Evolutionary conservation across 2,113 vertebrate genomes (phyloP), one percentile per base, ranked within the genome.

Genomic region (Coturnix japonica): DNA sequence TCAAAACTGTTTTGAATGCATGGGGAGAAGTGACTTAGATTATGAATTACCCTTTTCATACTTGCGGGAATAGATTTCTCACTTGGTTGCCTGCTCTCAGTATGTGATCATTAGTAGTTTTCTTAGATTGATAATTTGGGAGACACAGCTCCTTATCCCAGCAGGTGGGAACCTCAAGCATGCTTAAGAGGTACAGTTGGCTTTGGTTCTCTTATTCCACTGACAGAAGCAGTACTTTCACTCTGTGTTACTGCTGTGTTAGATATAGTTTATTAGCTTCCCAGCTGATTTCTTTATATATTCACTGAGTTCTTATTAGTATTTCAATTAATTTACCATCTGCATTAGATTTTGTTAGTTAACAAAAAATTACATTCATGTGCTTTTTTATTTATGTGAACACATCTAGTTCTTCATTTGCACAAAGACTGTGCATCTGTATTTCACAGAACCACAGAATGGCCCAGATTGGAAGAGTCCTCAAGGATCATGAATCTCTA

Each of bases 71-170:
- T 67, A 71, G 72, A 91, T 94, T 95, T 95, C 56, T 91, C 7
- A 5, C 85, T 87, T 95, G 90, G 90, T 85, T 95, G 91, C 82
- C 66, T 84, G 31, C 64, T 89, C 94, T 83, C 94, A 92, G 91
- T 93, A 80, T 95, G 94, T 83, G 93, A 95, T 95, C 94, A 80
- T 95, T 95, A 96, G 91, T 83, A 74, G 46, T 93, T 89, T 72
- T 96, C 72, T 80, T 83, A 87, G 90, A 96, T 80, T 95, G 93
- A 87, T 85, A 92, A 66, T 95, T 76, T 94, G 93, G 87, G 81
- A 95, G 91, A 96, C 76, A 96, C 46, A 82, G 85, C 82, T 92
- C 94, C 91, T 94, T 94, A 90, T 74, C 94, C n/a, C 91, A 90
- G 93, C 90, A 85, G 87, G 91, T 70, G 79, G 82, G 79, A 94